Percentiles rank a stretch among this genome's conserved stretches.
Conservation (phyloP, 2,113 vertebrate genomes). For the Cathartes aura region DNA sequence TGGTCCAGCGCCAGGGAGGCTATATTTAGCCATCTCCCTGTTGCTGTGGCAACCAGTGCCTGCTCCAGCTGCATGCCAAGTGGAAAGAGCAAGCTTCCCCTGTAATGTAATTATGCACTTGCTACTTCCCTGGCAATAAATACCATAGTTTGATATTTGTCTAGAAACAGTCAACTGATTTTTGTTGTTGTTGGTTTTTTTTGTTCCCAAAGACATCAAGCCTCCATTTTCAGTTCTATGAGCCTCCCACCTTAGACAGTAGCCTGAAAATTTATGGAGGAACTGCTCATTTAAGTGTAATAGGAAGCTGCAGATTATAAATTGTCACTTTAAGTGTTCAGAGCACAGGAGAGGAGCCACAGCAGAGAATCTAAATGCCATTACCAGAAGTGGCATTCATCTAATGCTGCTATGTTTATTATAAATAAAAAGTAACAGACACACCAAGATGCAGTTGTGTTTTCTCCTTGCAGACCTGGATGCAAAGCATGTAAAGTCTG, state of each 20-base stretch:
- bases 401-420: neutral
- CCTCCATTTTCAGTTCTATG: neutral
- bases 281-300: neutral
- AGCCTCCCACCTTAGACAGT: neutral
- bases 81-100: conserved; percentile 77
- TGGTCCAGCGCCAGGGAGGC: conserved; percentile 55
- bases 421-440: neutral
- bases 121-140: conserved; percentile 73
- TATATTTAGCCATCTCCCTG: conserved; percentile 79
- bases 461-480: neutral
- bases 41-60: conserved; percentile 79
- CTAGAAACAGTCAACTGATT: conserved; percentile 47
- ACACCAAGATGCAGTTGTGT: neutral
- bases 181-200: neutral
- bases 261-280: neutral
- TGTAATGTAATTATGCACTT: conserved; percentile 74
- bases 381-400: neutral
- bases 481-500: neutral
- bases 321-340: neutral
- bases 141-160: conserved; percentile 59
- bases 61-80: conserved; percentile 77
- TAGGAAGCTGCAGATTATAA: neutral
- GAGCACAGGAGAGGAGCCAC: neutral
- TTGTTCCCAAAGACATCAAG: neutral
- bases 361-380: neutral